Evolutionary conservation across 1,140 invertebrate genomes (phyloP), one percentile per base, ranked within the genome.

Genomic region (Drosophila setifemur): DNA sequence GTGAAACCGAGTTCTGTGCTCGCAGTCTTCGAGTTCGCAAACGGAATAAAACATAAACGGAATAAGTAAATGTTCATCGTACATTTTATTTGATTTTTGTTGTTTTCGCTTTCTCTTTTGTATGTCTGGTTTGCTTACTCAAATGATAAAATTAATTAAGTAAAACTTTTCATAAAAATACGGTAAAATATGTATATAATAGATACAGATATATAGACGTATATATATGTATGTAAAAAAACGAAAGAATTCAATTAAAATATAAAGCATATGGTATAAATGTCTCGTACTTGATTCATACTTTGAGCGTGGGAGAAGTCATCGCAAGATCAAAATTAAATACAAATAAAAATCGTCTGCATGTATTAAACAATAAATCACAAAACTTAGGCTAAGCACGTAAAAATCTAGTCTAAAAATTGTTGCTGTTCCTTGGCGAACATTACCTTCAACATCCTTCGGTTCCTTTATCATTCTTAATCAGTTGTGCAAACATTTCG

Each of bases 311-410:
- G 53, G 53, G 21, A 40, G 25, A 58, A 40, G 25, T 40, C 55
- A 58, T 52, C 60, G 40, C 42, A 61, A 52, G 33, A 58, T 52
- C 54, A 58, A 58, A 67, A 53, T 47, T 44, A 52, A 74, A 79
- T 53, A 61, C 39, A 78, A 48, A 71, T 70, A 67, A 57, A 71
- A 71, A 52, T 73, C 23, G 57, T 48, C 42, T 54, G 73, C 64
- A 70, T 67, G 44, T 77, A 83, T 88, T 88, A 88, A 88, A 88
- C 63, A 83, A 88, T 88, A 88, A 88, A 88, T 88, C 83, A 88
- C 83, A 88, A 88, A 88, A 88, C 74, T 83, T 88, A 88, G 69
- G 45, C 74, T 86, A 85, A 70, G 58, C 69, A 85, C 74, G 64
- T 82, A 83, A 60, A 78, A 78, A 73, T 71, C 79, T 85, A 83